These are phyloP conservation scores for Agelastica alni DNA, from an alignment of 2,888 invertebrate genomes.

Conservation along the genomic window DNA sequence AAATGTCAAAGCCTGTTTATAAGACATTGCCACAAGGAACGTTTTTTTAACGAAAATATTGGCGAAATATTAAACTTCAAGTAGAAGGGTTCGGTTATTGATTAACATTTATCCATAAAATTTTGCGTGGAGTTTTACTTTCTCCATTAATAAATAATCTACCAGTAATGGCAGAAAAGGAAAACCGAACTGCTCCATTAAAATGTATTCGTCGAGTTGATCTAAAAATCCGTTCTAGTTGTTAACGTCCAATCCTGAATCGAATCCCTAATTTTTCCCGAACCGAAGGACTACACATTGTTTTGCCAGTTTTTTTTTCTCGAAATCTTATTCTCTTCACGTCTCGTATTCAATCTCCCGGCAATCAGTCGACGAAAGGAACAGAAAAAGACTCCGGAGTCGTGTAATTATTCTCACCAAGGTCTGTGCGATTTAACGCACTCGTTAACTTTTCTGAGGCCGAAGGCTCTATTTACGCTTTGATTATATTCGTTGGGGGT, in stretches of 20 bases:
- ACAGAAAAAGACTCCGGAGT: constrained; percentile 17
- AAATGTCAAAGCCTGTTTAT: no score
- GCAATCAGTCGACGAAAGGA: constrained; percentile 17
- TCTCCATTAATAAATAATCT: no score
- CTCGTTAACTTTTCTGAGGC: constrained; percentile 31
- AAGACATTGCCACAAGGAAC: no score
- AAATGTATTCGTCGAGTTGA: constrained; percentile 3
- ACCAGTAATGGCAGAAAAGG: no score
- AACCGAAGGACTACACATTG: constrained; percentile 5
- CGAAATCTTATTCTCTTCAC: constrained; percentile 18
- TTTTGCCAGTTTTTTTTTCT: constrained; percentile 17
- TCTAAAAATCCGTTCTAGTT: neutral
- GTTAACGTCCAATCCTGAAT: neutral
- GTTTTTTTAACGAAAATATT: no score
- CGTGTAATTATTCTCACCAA: constrained; percentile 26
- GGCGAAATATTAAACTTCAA: no score
- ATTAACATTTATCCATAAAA: no score
- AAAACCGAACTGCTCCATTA: constrained; percentile 3
- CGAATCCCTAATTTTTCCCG: constrained; percentile 7
- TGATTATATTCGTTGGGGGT: constrained; percentile 20
- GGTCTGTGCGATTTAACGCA: constrained; percentile 28
- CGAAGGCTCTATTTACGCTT: constrained; percentile 29
- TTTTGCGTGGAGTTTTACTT: no score
- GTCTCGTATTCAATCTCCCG: constrained; percentile 22
- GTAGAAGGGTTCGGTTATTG: no score